A percentile compares a stretch with the other conserved stretches of the same genome.
Conservation (phyloP, 1,140 invertebrate species). For the Nomia melanderi region DNA sequence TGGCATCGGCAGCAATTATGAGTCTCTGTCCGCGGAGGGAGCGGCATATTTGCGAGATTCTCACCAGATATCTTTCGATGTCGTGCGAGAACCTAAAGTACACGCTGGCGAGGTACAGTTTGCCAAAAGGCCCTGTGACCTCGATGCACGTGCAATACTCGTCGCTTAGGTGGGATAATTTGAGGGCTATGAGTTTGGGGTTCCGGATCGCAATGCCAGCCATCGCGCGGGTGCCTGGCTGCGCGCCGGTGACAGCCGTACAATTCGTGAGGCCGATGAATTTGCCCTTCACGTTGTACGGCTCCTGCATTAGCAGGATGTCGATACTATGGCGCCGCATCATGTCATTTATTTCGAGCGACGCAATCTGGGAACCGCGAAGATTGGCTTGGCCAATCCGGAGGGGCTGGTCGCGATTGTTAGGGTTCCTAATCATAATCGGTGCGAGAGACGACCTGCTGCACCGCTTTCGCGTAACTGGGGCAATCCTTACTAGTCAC, state of each 20-base stretch:
- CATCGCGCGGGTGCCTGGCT: too few relatives aligned
- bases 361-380: background rate
- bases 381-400: background rate
- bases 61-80: too few relatives aligned
- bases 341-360: background rate
- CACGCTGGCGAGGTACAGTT: too few relatives aligned
- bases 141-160: background rate
- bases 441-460: background rate
- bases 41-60: too few relatives aligned
- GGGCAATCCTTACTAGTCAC: background rate
- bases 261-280: background rate
- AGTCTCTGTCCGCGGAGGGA: too few relatives aligned
- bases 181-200: too few relatives aligned
- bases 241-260: background rate
- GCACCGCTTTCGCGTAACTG: background rate
- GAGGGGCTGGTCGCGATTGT: background rate
- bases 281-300: background rate
- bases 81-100: too few relatives aligned
- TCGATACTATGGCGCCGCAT: background rate
- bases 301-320: conserved; percentile 5
- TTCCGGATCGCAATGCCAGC: too few relatives aligned
- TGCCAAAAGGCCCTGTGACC: too few relatives aligned
- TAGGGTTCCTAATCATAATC: background rate
- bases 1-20: too few relatives aligned
- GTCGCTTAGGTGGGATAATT: too few relatives aligned